A percentile compares a stretch with the other conserved stretches of the same genome.
Evolutionary conservation across 1,140 invertebrate genomes (phyloP).

Genomic region (Mylabris phalerata): DNA sequence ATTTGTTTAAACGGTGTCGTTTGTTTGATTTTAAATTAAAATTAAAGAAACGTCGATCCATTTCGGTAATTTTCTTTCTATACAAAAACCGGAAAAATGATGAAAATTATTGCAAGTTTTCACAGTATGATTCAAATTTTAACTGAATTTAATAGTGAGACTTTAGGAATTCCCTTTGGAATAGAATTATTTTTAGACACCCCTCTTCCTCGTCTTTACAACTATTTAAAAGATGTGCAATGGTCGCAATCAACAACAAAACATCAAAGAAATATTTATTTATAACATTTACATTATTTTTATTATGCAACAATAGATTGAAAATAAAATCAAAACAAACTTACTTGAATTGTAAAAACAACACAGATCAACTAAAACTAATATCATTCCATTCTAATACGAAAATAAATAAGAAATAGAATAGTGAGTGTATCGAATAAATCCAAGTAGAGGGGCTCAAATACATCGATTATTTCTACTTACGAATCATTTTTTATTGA

Average conservation of each 20-base stretch:
- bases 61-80: conserved; percentile 1
- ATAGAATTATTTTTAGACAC: conserved; percentile 25
- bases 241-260: not conserved
- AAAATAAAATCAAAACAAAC: too few species aligned
- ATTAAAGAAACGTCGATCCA: conserved; percentile 8
- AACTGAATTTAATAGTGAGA: conserved; percentile 13
- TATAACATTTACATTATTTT: too few species aligned
- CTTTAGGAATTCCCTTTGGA: conserved; percentile 24
- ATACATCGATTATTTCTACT: too few species aligned
- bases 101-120: not conserved
- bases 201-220: conserved; percentile 3
- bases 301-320: too few species aligned
- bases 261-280: too few species aligned
- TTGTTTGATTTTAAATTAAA: conserved; percentile 25
- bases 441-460: too few species aligned
- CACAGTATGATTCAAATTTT: conserved; percentile 7
- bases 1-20: conserved; percentile 24
- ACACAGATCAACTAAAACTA: too few species aligned
- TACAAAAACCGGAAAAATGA: not conserved
- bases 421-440: too few species aligned
- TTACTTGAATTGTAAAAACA: too few species aligned
- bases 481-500: too few species aligned
- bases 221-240: conserved; percentile 16
- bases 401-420: too few species aligned
- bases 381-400: too few species aligned